Percentiles rank a stretch among this genome's conserved stretches.
Evolutionary conservation across 2,888 invertebrate species (phyloP).

Genomic region (Amiota mariae): DNA sequence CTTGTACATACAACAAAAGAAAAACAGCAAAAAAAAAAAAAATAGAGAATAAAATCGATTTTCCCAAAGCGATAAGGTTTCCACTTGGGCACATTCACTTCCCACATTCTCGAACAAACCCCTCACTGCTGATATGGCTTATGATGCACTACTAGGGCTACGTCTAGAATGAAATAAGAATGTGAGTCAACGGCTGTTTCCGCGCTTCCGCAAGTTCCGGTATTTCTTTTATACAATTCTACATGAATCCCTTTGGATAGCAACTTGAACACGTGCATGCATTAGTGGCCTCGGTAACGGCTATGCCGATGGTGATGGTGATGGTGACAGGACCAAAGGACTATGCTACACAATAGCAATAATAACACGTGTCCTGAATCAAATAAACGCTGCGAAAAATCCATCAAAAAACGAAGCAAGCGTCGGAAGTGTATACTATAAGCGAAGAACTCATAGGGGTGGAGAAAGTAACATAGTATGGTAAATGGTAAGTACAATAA

Average conservation of each 20-base stretch:
- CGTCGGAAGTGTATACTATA: conserved; percentile 56
- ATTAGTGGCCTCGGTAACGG: conserved; percentile 25
- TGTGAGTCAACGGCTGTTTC: neutral
- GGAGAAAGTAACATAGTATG: too few species aligned
- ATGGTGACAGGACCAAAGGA: neutral
- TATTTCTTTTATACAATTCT: neutral
- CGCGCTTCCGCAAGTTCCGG: conserved; percentile 24
- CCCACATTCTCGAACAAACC: conserved; percentile 45
- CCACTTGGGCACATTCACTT: conserved; percentile 30
- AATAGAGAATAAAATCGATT: conserved; percentile 51
- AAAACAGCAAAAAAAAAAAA: neutral
- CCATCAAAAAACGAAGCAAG: conserved; percentile 52
- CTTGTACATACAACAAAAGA: neutral
- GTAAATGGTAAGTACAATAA: too few species aligned
- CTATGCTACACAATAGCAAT: conserved; percentile 46
- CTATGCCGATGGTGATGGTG: neutral
- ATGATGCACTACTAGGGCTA: conserved; percentile 39
- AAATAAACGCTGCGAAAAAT: conserved; percentile 51
- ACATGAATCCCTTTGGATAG: conserved; percentile 14
- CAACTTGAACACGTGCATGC: conserved; percentile 27
- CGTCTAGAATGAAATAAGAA: neutral
- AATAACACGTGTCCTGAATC: conserved; percentile 60
- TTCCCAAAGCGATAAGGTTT: conserved; percentile 62
- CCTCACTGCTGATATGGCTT: conserved; percentile 38
- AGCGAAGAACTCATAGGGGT: conserved; percentile 30